A percentile compares a stretch with the other conserved stretches of the same genome.
These are phyloP conservation scores for Graphium colonna DNA, from an alignment of 2,888 invertebrate genomes.

Conservation along the genomic window DNA sequence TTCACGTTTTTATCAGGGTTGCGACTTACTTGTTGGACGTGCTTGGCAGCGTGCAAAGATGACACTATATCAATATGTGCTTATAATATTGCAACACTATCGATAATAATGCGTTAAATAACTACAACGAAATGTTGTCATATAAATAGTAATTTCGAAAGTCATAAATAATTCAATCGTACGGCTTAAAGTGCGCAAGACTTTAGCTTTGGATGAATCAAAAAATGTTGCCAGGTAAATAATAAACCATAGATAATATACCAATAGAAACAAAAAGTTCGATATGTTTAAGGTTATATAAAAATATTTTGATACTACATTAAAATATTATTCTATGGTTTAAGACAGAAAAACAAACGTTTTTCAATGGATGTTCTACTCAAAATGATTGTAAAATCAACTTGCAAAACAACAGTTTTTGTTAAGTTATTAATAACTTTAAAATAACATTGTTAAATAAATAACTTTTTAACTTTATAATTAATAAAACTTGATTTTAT, in stretches of 20 bases:
- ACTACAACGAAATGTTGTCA: neutral
- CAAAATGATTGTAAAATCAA: too few relatives aligned
- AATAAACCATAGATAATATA: neutral
- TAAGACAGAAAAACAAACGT: slow-evolving; percentile 7
- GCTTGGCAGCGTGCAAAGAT: slow-evolving; percentile 79
- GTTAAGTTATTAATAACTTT: too few relatives aligned
- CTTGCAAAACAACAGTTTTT: too few relatives aligned
- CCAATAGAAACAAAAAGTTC: neutral
- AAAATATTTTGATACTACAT: neutral
- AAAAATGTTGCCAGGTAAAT: neutral
- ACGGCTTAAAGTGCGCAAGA: too few relatives aligned
- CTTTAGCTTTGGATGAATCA: neutral
- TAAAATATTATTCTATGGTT: neutral
- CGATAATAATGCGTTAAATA: too few relatives aligned
- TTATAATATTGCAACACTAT: neutral
- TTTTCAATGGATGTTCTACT: slow-evolving; percentile 13
- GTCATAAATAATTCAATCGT: too few relatives aligned
- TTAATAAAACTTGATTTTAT: too few relatives aligned
- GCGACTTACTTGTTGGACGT: slow-evolving; percentile 83
- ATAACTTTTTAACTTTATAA: too few relatives aligned
- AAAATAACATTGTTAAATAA: too few relatives aligned
- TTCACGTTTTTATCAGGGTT: slow-evolving; percentile 24
- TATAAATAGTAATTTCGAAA: neutral
- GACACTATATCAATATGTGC: slow-evolving; percentile 34
- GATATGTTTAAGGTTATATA: neutral